These are phyloP conservation scores for Clarias platycephalus DNA, from an alignment of 2,797 vertebrate genomes.

Conservation along the genomic window DNA sequence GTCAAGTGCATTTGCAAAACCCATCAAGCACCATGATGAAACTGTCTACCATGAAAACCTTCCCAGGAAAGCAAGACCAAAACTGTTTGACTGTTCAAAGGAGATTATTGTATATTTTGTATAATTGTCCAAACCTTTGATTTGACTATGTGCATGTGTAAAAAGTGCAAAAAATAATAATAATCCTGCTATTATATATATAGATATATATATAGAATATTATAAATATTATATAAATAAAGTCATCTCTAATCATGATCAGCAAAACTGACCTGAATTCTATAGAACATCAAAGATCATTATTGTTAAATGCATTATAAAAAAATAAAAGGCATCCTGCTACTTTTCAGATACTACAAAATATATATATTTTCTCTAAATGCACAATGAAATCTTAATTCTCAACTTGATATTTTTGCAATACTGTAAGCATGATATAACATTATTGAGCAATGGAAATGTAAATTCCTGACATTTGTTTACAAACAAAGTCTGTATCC, in stretches of 20 bases:
- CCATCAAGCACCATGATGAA: too few species aligned
- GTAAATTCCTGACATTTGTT: not conserved
- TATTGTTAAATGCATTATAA: not conserved
- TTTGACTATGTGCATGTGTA: too few species aligned
- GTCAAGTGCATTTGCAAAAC: too few species aligned
- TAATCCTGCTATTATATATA: not conserved
- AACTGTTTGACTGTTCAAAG: too few species aligned
- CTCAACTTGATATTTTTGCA: not conserved
- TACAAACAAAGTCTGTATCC: not conserved
- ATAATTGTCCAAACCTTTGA: too few species aligned
- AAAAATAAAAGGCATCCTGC: not conserved
- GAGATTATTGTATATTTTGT: too few species aligned
- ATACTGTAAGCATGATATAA: not conserved
- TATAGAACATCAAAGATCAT: not conserved
- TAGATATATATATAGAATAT: not conserved
- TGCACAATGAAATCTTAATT: not conserved
- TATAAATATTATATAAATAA: not conserved
- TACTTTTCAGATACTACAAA: not conserved
- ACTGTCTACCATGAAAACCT: too few species aligned
- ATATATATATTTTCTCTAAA: not conserved
- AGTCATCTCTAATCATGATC: not conserved
- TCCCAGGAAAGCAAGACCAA: too few species aligned
- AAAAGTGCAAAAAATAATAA: too few species aligned
- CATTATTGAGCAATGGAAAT: too few species aligned
- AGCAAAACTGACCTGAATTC: not conserved